Percentiles rank a stretch among this genome's conserved stretches.
These are phyloP conservation scores for Macrotis lagotis DNA, from an alignment of 2,113 vertebrate species.

Conservation along the genomic window DNA sequence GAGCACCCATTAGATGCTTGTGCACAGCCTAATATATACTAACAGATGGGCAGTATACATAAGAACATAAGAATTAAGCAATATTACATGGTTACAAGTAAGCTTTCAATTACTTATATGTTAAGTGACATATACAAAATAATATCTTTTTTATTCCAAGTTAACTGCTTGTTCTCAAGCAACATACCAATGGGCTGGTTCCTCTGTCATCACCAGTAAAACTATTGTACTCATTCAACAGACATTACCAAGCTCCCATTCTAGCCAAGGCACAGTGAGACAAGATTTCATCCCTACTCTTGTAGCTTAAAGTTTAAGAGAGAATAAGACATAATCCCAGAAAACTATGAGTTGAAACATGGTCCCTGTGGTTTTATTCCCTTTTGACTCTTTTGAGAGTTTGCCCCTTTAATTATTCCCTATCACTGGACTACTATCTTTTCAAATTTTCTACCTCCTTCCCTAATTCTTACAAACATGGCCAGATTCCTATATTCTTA, in stretches of 20 bases:
- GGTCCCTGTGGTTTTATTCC: background rate
- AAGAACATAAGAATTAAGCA: background rate
- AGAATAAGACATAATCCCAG: background rate
- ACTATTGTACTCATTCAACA: background rate
- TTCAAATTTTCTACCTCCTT: background rate
- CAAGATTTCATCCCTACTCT: background rate
- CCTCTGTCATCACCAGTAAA: background rate
- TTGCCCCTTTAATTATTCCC: background rate
- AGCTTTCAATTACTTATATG: background rate
- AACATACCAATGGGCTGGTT: background rate
- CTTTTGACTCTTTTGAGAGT: background rate
- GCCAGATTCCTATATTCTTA: background rate
- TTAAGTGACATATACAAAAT: background rate
- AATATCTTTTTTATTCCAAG: background rate
- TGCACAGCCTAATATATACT: too few relatives aligned
- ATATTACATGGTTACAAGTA: background rate
- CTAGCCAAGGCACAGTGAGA: background rate
- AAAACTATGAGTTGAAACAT: background rate
- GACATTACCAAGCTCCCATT: background rate
- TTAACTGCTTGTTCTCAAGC: background rate
- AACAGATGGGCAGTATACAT: background rate
- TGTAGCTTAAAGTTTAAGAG: background rate
- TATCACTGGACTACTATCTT: background rate
- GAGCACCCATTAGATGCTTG: too few relatives aligned
- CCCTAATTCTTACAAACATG: background rate